Evolutionary conservation across 2,113 vertebrate species (phyloP).

Genomic region (Abramis brama): DNA sequence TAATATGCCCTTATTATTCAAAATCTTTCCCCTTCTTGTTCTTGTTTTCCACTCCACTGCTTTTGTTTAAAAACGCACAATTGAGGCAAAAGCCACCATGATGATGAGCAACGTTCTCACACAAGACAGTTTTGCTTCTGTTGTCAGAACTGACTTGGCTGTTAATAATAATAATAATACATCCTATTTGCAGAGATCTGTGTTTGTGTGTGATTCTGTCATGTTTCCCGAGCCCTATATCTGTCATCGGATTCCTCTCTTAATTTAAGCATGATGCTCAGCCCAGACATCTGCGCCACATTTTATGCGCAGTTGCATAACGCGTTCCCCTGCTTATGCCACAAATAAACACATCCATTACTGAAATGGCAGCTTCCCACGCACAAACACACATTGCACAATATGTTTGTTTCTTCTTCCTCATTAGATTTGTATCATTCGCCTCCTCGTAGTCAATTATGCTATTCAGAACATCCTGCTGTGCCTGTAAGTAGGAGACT

Average conservation of each 20-base stretch:
- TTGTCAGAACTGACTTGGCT: background rate
- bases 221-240: slow-evolving; percentile 7
- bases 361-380: slow-evolving; percentile 56
- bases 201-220: background rate
- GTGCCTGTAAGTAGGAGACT: slow-evolving; percentile 24
- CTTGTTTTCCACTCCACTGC: slow-evolving; percentile 17
- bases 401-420: slow-evolving; percentile 45
- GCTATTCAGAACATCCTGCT: slow-evolving; percentile 53
- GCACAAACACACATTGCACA: slow-evolving; percentile 42
- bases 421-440: slow-evolving; percentile 41
- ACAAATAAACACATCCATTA: slow-evolving; percentile 70
- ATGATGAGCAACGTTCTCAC: background rate
- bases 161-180: slow-evolving; percentile 12
- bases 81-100: background rate
- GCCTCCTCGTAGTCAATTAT: slow-evolving; percentile 29
- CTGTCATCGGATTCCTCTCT: slow-evolving; percentile 18
- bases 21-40: slow-evolving; percentile 27
- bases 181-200: background rate
- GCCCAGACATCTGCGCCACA: slow-evolving; percentile 48
- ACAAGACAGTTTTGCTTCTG: background rate
- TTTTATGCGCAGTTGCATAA: slow-evolving; percentile 59
- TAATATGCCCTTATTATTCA: slow-evolving; percentile 30
- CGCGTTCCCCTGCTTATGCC: slow-evolving; percentile 64
- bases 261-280: slow-evolving; percentile 34
- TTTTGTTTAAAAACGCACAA: slow-evolving; percentile 17